Percentiles rank a stretch among this genome's conserved stretches.
Evolutionary conservation across 2,888 invertebrate genomes (phyloP).

Genomic region (Sinelater perroti): DNA sequence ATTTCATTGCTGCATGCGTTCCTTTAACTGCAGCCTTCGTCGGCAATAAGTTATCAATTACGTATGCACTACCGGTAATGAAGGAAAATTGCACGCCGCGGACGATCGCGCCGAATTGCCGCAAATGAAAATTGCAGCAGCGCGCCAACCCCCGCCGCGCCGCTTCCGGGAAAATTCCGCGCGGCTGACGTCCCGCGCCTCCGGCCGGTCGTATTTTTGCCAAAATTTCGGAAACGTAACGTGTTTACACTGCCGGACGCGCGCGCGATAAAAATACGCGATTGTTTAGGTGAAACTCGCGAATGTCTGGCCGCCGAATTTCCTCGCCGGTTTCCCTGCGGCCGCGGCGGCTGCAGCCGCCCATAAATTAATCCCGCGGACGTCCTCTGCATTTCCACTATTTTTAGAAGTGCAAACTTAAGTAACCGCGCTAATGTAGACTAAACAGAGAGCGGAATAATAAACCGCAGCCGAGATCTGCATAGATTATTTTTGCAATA

Average conservation of each 20-base stretch:
- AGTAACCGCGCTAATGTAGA: constrained; percentile 44
- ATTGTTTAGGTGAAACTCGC: constrained; percentile 33
- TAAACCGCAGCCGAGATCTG: constrained; percentile 41
- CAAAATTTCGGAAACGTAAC: constrained; percentile 29
- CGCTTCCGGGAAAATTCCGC: not conserved
- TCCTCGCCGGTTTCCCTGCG: no score
- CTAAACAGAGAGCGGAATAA: constrained; percentile 48
- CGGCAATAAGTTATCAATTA: not conserved
- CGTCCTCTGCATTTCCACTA: constrained; percentile 38
- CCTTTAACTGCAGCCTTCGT: no score
- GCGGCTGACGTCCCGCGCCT: not conserved
- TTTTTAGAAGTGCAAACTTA: constrained; percentile 46
- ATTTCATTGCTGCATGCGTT: no score
- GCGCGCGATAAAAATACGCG: constrained; percentile 28
- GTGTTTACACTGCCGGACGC: constrained; percentile 30
- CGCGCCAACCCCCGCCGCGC: not conserved
- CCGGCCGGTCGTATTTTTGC: constrained; percentile 31
- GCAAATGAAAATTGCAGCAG: not conserved
- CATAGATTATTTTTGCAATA: constrained; percentile 27
- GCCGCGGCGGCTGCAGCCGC: no score
- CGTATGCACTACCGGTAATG: not conserved
- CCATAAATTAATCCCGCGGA: constrained; percentile 28
- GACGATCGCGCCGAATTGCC: not conserved
- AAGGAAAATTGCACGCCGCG: not conserved
- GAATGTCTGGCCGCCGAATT: no score